Conservation (phyloP, 1,140 invertebrate species). For the Teleogryllus occipitalis region DNA sequence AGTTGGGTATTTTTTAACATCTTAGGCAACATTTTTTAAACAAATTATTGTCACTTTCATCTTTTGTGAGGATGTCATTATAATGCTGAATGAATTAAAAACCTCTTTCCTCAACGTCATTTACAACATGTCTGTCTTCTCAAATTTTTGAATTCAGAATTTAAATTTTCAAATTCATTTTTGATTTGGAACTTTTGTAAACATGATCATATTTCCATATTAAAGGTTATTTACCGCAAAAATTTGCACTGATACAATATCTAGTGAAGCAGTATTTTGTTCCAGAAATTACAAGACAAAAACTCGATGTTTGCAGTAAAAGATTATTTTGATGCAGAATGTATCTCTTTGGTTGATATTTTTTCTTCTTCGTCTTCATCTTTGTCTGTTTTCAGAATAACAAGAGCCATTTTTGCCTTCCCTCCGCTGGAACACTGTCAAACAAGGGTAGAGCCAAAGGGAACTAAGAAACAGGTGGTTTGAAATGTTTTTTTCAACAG, state of each 20-base stretch:
- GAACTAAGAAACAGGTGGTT: too few relatives aligned
- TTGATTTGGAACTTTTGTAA: conserved; percentile 14
- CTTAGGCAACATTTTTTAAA: too few relatives aligned
- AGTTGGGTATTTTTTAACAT: too few relatives aligned
- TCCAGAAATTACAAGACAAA: not conserved
- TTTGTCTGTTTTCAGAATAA: conserved; percentile 9
- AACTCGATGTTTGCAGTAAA: conserved; percentile 7
- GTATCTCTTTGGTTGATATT: not conserved
- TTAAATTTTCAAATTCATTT: too few relatives aligned
- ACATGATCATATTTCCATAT: not conserved
- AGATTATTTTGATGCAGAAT: not conserved
- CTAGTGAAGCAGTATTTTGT: not conserved
- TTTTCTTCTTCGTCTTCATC: not conserved
- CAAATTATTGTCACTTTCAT: not conserved
- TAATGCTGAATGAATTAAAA: not conserved
- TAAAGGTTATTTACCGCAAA: not conserved
- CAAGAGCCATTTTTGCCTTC: not conserved
- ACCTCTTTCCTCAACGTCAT: conserved; percentile 30
- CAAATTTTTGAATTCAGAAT: conserved; percentile 11
- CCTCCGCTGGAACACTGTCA: not conserved
- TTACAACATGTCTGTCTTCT: conserved; percentile 26
- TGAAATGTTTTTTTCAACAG: too few relatives aligned
- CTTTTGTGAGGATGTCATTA: not conserved
- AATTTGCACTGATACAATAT: not conserved
- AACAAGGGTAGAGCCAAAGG: too few relatives aligned